phyloP scores from a whole-genome alignment of 2,797 vertebrate genomes.

The Phrynocephalus forsythii region DNA sequence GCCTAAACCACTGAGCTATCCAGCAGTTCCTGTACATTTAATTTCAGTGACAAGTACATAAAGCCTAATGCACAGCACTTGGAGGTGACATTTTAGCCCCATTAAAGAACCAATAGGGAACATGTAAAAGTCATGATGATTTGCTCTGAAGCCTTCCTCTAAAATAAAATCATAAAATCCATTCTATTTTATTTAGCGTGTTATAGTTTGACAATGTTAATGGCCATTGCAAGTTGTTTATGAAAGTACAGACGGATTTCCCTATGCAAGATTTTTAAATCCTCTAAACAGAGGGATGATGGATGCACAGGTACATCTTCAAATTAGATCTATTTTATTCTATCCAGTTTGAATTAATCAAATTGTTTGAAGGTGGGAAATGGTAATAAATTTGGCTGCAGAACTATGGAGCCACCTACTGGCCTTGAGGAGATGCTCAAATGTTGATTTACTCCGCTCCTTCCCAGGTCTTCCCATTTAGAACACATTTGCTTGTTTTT shows the following conservation, averaged over 20 bases:
- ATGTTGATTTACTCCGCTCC: neutral
- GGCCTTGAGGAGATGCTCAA: slow-evolving; percentile 40
- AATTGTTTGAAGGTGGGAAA: neutral
- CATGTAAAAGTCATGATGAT: neutral
- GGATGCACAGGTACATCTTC: neutral
- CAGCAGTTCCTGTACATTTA: neutral
- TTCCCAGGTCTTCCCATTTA: neutral
- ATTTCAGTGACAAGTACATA: neutral
- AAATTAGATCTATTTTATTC: slow-evolving; percentile 37
- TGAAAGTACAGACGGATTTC: too few species aligned
- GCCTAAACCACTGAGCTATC: too few species aligned
- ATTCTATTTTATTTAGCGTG: neutral
- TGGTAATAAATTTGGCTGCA: slow-evolving; percentile 52
- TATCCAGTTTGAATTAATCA: slow-evolving; percentile 27
- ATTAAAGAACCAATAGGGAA: neutral
- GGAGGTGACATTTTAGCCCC: neutral
- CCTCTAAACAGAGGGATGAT: slow-evolving; percentile 13
- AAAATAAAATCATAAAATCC: neutral
- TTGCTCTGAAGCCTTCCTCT: neutral
- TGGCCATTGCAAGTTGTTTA: neutral
- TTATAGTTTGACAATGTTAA: neutral
- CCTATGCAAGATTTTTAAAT: neutral
- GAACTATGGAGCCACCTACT: slow-evolving; percentile 69
- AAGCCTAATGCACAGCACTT: neutral
- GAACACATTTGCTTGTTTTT: neutral